phyloP scores from a whole-genome alignment of 1,140 invertebrate species.

The Tribolium madens region DNA sequence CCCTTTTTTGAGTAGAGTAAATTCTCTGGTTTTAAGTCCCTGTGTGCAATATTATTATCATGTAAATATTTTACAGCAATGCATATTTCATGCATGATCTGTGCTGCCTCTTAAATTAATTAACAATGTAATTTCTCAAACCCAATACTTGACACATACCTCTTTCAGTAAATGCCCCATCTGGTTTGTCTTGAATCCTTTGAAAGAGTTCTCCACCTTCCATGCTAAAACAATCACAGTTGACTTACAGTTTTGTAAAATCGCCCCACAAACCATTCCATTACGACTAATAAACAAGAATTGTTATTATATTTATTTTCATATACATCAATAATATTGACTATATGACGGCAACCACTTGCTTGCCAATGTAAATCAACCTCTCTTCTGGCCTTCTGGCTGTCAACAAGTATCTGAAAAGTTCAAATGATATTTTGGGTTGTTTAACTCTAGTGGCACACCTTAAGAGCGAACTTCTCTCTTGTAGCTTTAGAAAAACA shows the following conservation, averaged over 20 bases:
- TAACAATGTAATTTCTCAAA: neutral
- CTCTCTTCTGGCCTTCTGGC: conserved; percentile 91
- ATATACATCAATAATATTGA: conserved; percentile 95
- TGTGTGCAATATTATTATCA: conserved; percentile 95
- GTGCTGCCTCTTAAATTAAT: conserved; percentile 80
- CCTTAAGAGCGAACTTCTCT: conserved; percentile 90
- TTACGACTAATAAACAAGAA: conserved; percentile 94
- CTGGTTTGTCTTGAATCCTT: conserved; percentile 93
- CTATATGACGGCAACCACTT: conserved; percentile 91
- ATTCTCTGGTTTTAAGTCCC: conserved; percentile 96
- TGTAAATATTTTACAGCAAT: conserved; percentile 96
- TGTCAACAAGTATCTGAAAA: conserved; percentile 89
- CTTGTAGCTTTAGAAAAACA: conserved; percentile 77
- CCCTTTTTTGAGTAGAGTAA: conserved; percentile 82
- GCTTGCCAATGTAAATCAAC: conserved; percentile 96
- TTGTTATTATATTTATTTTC: conserved; percentile 93
- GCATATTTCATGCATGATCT: conserved; percentile 97
- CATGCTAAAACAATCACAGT: conserved; percentile 76
- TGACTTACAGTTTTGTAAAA: conserved; percentile 12
- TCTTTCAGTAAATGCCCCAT: conserved; percentile 95
- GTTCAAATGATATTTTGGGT: neutral
- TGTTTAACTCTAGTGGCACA: conserved; percentile 61
- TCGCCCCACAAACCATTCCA: conserved; percentile 90
- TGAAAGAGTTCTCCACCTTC: conserved; percentile 97
- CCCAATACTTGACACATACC: conserved; percentile 70